These are phyloP conservation scores for Heterochromis multidens DNA, from an alignment of 2,113 vertebrate species.

Conservation along the genomic window DNA sequence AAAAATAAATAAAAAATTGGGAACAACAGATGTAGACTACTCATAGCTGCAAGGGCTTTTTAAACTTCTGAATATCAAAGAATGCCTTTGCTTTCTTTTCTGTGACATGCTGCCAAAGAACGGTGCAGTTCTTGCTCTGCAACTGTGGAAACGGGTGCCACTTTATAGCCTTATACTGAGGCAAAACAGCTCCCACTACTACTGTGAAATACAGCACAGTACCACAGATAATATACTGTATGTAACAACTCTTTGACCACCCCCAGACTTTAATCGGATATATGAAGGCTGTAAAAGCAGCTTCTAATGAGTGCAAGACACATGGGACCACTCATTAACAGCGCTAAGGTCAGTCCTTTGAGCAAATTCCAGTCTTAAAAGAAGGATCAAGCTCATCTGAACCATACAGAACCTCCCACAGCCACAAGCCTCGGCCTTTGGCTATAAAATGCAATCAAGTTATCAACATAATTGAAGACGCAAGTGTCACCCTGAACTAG, in stretches of 20 bases:
- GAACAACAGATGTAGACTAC: conserved; percentile 9
- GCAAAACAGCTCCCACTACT: background rate
- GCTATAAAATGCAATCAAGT: conserved; percentile 36
- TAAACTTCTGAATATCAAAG: conserved; percentile 17
- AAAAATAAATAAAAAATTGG: background rate
- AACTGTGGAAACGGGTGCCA: background rate
- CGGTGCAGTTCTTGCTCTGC: background rate
- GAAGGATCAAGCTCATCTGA: background rate
- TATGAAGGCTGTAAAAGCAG: background rate
- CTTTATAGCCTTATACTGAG: background rate
- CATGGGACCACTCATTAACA: background rate
- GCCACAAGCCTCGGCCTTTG: background rate
- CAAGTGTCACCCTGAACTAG: conserved; percentile 42
- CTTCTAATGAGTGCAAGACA: background rate
- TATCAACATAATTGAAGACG: conserved; percentile 48
- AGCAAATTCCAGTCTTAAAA: background rate
- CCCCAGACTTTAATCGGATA: background rate
- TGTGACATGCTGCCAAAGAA: conserved; percentile 6
- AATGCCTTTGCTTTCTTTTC: background rate
- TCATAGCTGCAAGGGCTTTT: conserved; percentile 4
- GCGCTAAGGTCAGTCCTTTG: background rate
- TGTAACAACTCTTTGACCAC: background rate
- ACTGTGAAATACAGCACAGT: background rate
- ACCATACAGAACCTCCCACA: background rate
- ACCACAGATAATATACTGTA: background rate